Percentiles rank a stretch among this genome's conserved stretches.
Conservation (phyloP, 2,797 vertebrate genomes). For the Distichodus sexfasciatus region DNA sequence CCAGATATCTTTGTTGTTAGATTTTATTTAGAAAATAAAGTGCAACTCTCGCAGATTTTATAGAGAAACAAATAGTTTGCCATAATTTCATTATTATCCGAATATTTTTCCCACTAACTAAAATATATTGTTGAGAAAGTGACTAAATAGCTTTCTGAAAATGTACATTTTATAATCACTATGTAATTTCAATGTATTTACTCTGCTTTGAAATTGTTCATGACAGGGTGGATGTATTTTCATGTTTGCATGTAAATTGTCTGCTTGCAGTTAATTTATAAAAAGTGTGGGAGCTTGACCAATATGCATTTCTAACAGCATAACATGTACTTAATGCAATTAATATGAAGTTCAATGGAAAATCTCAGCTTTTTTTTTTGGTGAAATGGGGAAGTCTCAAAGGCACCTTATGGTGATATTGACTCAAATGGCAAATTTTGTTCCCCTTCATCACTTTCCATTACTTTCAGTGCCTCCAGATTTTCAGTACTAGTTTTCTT, state of each 20-base stretch:
- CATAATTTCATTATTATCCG: conserved; percentile 16
- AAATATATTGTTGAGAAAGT: conserved; percentile 33
- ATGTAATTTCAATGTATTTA: conserved; percentile 21
- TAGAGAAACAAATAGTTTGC: neutral
- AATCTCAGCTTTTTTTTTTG: too few species aligned
- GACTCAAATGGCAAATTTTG: too few species aligned
- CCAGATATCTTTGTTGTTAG: neutral
- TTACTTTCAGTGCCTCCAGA: too few species aligned
- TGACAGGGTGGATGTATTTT: too few species aligned
- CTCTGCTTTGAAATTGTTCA: conserved; percentile 14
- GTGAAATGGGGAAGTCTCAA: too few species aligned
- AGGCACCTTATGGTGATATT: too few species aligned
- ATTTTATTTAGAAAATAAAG: neutral
- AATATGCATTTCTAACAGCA: conserved; percentile 39
- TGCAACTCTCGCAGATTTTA: conserved; percentile 6
- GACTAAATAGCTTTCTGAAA: conserved; percentile 40
- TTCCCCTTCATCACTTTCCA: too few species aligned
- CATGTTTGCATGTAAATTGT: neutral
- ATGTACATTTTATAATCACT: conserved; percentile 37
- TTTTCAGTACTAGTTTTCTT: too few species aligned
- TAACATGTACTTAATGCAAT: too few species aligned
- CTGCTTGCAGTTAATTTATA: conserved; percentile 39
- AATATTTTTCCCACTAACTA: conserved; percentile 31
- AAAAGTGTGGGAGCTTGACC: conserved; percentile 9
- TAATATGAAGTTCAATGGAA: too few species aligned